phyloP scores from a whole-genome alignment of 2,888 invertebrate genomes.

The Tetanocera ferruginea region DNA sequence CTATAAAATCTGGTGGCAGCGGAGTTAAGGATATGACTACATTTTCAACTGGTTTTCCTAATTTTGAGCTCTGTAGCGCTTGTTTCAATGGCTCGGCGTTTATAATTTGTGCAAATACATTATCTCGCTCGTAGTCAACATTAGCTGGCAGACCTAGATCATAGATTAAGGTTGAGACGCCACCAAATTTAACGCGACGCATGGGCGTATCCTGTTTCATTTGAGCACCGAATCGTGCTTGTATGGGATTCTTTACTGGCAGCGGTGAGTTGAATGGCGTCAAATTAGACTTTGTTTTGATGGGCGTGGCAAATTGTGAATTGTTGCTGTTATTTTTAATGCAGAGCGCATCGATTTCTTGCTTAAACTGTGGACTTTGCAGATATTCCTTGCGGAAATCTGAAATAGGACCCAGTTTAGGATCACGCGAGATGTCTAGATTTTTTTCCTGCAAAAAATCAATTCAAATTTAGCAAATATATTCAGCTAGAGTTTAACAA shows the following conservation, averaged over 20 bases:
- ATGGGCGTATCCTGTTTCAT: constrained; percentile 68
- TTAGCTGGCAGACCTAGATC: constrained; percentile 64
- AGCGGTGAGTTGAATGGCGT: constrained; percentile 65
- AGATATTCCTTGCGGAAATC: constrained; percentile 75
- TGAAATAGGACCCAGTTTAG: constrained; percentile 73
- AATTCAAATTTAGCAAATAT: not conserved
- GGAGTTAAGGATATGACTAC: constrained; percentile 44
- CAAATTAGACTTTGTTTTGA: constrained; percentile 43
- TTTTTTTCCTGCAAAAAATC: constrained; percentile 71
- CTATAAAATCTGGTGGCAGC: constrained; percentile 64
- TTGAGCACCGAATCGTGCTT: constrained; percentile 60
- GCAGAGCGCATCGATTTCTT: constrained; percentile 72
- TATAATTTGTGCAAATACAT: constrained; percentile 63
- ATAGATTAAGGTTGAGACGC: constrained; percentile 59
- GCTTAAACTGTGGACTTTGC: constrained; percentile 72
- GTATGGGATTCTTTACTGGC: constrained; percentile 59
- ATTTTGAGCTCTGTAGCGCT: constrained; percentile 51
- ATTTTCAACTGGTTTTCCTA: constrained; percentile 23
- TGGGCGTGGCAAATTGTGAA: constrained; percentile 49
- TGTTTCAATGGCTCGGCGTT: constrained; percentile 63
- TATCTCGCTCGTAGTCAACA: constrained; percentile 65
- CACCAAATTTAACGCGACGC: constrained; percentile 66
- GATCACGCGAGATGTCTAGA: constrained; percentile 72
- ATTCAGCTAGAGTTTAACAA: too few species aligned
- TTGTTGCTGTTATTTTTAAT: constrained; percentile 40